These are phyloP conservation scores for Cnemophilus loriae DNA, from an alignment of 2,113 vertebrate species.

Conservation along the genomic window DNA sequence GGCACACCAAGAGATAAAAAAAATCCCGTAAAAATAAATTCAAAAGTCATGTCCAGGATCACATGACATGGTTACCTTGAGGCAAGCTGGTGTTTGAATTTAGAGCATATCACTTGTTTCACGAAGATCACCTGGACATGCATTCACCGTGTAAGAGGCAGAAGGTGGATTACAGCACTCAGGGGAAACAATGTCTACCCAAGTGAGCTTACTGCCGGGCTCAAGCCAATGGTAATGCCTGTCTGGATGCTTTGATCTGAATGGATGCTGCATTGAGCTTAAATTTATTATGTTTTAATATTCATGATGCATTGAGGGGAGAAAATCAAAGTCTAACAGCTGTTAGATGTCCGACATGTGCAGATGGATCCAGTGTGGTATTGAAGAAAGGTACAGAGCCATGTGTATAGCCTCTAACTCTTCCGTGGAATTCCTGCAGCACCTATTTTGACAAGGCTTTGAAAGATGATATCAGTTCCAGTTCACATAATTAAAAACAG, in stretches of 20 bases:
- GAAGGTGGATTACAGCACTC: background rate
- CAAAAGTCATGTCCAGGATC: background rate
- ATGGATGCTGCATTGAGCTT: background rate
- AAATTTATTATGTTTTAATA: background rate
- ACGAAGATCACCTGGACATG: background rate
- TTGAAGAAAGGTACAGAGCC: background rate
- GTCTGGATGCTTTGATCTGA: background rate
- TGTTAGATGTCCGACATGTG: accelerated
- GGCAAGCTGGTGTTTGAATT: background rate
- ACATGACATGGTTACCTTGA: background rate
- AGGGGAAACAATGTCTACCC: background rate
- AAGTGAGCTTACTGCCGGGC: background rate
- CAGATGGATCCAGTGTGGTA: background rate
- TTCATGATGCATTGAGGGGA: background rate
- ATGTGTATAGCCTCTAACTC: background rate
- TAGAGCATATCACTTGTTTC: background rate
- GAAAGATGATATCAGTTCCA: background rate
- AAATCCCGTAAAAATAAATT: background rate
- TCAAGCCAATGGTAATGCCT: background rate
- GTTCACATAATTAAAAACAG: background rate
- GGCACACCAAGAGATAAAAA: background rate
- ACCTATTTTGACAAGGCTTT: background rate
- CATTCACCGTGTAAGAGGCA: background rate
- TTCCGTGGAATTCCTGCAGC: background rate
- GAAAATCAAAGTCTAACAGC: background rate